Conservation (phyloP, 2,888 invertebrate genomes). For the Alentia gelatinosa region DNA sequence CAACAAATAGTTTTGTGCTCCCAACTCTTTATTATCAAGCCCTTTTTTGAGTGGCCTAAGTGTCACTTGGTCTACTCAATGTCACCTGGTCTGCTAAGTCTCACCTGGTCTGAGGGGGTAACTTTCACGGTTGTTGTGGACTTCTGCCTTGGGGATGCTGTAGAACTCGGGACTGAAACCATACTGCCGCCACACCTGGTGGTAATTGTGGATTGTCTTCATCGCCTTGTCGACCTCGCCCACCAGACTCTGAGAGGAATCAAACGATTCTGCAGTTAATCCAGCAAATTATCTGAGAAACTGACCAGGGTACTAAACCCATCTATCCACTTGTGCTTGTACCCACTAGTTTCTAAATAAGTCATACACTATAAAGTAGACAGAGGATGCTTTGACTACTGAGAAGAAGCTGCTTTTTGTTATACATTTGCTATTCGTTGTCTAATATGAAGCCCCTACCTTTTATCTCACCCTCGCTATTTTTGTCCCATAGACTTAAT, state of each 20-base stretch:
- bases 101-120: constrained; percentile 93
- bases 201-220: constrained; percentile 96
- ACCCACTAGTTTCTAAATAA: neutral
- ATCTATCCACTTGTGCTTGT: neutral
- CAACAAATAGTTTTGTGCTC: no score
- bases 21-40: no score
- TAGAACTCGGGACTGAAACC: constrained; percentile 99
- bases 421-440: no score
- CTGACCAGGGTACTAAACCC: no score
- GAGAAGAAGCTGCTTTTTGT: no score
- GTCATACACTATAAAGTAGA: neutral
- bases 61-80: no score
- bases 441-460: no score
- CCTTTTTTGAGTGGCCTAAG: no score
- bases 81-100: no score
- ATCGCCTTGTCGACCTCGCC: constrained; percentile 95
- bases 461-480: no score
- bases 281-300: neutral
- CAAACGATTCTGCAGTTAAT: neutral
- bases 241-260: constrained; percentile 81
- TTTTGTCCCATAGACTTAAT: no score
- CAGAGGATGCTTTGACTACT: no score
- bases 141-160: constrained; percentile 88
- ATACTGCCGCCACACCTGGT: constrained; percentile 97
- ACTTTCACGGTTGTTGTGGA: constrained; percentile 90